Conservation (phyloP, 2,113 vertebrate species). For the Prolemur simus region DNA sequence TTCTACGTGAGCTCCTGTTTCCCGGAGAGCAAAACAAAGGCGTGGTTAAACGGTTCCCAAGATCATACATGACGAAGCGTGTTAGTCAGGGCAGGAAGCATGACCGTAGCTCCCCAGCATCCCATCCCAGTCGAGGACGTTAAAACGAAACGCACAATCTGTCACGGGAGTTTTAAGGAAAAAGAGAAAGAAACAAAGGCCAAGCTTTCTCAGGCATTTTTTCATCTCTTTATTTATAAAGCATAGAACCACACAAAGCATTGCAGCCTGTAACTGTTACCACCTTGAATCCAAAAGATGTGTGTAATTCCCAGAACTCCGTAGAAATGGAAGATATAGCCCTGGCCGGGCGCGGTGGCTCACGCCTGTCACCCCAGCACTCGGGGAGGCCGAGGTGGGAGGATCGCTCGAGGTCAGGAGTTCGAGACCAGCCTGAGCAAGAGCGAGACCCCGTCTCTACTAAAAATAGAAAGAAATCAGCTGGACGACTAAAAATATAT, state of each 20-base stretch:
- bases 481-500: no score
- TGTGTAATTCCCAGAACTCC: constrained; percentile 5
- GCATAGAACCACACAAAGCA: neutral
- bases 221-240: neutral
- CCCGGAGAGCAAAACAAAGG: neutral
- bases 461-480: no score
- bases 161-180: no score
- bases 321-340: neutral
- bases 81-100: neutral
- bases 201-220: neutral
- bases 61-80: neutral
- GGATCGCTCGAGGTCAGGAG: no score
- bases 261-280: neutral
- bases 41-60: neutral
- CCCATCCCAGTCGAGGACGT: neutral
- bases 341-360: no score
- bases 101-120: neutral
- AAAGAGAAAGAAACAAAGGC: neutral
- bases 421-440: no score
- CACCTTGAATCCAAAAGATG: neutral
- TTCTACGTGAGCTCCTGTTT: neutral
- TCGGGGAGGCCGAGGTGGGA: no score
- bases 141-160: neutral
- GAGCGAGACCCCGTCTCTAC: no score
- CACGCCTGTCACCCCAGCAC: no score